Evolutionary conservation across 2,888 invertebrate species (phyloP), one percentile per base, ranked within the genome.

Genomic region (Clivina fossor): DNA sequence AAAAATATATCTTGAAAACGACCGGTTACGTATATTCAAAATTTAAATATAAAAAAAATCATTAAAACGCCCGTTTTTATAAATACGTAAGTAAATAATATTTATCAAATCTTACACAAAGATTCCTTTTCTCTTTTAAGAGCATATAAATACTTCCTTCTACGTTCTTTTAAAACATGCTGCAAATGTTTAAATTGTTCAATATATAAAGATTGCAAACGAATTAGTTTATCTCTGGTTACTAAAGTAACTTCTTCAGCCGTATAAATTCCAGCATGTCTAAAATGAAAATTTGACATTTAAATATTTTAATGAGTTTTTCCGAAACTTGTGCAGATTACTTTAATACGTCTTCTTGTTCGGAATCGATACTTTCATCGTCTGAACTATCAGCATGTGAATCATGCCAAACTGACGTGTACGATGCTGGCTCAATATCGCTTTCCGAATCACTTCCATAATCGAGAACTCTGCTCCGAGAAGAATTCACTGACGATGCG

Each of bases 251-350:
- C 89, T 71, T 95, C 94, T 66, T 95, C 92, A 0, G 89, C 88
- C 0, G 94, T 93, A 70, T 85, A 94, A 0, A 93, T 86, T 8
- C 91, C 91, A 1, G 93, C 92, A 69, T 89, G 88, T 74, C 93
- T 93, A 73, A 41, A 74, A 74, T 67, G 22, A 38, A 20, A 33
- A 30, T 35, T n/a, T 41, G 16, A 50, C 7, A n/a, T 8, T 9
- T 40, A n/a, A n/a, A 24, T 24, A 9, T 24, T 24, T 24, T 24
- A 24, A 7, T 24, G 3, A 32, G 11, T n/a, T n/a, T n/a, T n/a
- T n/a, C n/a, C n/a, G n/a, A n/a, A n/a, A n/a, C n/a, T n/a, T n/a
- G n/a, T n/a, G n/a, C n/a, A n/a, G n/a, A 74, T 74, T 77, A 88
- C 88, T 87, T 88, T 48, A 89, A 76, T 2, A 82, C 78, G 73